Percentiles rank a stretch among this genome's conserved stretches.
These are phyloP conservation scores for Mesembrinibis cayennensis DNA, from an alignment of 2,113 vertebrate genomes.

Conservation along the genomic window DNA sequence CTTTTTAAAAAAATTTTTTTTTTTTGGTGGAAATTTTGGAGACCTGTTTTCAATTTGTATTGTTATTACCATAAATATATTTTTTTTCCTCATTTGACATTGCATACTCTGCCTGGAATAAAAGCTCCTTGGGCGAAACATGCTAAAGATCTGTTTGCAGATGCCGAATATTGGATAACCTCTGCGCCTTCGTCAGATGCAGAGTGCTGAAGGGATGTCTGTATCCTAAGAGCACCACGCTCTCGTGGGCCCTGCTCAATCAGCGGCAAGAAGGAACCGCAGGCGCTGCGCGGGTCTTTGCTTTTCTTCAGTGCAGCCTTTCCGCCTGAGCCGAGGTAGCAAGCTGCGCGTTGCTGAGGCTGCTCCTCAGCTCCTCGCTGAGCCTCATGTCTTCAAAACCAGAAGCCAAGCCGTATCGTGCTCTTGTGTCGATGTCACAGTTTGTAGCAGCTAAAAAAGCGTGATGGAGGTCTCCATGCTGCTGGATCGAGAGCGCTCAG, in stretches of 20 bases:
- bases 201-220: background rate
- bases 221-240: background rate
- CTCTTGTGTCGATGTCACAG: background rate
- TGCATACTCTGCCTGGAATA: background rate
- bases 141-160: background rate
- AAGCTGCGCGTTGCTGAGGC: accelerated
- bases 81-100: background rate
- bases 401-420: background rate
- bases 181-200: background rate
- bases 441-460: background rate
- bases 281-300: accelerated
- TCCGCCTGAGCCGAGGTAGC: background rate
- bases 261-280: accelerated
- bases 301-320: background rate
- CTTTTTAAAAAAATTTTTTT: background rate
- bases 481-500: background rate
- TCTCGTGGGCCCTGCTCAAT: background rate
- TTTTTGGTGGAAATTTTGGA: background rate
- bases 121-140: background rate
- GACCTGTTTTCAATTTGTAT: background rate
- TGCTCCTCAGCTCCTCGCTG: background rate
- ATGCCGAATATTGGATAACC: background rate
- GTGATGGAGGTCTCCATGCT: background rate
- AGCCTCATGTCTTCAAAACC: background rate
- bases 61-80: background rate